phyloP scores from a whole-genome alignment of 2,797 vertebrate genomes.

The Antennarius maculatus region DNA sequence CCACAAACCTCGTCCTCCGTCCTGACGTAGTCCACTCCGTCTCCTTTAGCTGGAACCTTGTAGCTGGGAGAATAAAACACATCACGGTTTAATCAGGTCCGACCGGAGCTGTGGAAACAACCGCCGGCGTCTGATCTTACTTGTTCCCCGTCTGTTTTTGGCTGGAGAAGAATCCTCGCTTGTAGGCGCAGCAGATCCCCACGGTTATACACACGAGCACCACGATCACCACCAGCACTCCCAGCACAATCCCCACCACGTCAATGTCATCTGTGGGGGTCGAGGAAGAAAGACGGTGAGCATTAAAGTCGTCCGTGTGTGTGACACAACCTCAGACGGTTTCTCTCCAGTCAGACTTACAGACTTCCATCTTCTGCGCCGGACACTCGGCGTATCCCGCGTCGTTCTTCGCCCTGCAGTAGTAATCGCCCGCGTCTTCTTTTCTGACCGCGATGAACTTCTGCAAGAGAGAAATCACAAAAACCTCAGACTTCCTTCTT shows the following conservation, averaged over 20 bases:
- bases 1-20: constrained; percentile 93
- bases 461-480: constrained; percentile 69
- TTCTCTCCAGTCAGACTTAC: constrained; percentile 82
- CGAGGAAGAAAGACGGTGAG: background rate
- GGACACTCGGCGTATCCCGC: constrained; percentile 89
- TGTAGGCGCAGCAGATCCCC: constrained; percentile 95
- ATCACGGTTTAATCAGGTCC: background rate
- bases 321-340: background rate
- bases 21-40: constrained; percentile 94
- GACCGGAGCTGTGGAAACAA: background rate
- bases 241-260: constrained; percentile 89
- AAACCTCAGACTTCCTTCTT: too few species aligned
- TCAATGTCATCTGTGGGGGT: constrained; percentile 90
- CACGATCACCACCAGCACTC: constrained; percentile 89
- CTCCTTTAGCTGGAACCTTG: constrained; percentile 91
- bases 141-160: constrained; percentile 89
- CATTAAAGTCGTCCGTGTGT: background rate
- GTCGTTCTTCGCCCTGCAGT: constrained; percentile 90
- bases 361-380: constrained; percentile 94
- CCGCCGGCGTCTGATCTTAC: constrained; percentile 72
- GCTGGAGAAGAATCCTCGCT: constrained; percentile 90
- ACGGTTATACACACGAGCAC: constrained; percentile 90
- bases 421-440: constrained; percentile 92
- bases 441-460: constrained; percentile 90
- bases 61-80: constrained; percentile 82